Conservation (phyloP, 2,113 vertebrate species). For the Leuciscus idus region DNA sequence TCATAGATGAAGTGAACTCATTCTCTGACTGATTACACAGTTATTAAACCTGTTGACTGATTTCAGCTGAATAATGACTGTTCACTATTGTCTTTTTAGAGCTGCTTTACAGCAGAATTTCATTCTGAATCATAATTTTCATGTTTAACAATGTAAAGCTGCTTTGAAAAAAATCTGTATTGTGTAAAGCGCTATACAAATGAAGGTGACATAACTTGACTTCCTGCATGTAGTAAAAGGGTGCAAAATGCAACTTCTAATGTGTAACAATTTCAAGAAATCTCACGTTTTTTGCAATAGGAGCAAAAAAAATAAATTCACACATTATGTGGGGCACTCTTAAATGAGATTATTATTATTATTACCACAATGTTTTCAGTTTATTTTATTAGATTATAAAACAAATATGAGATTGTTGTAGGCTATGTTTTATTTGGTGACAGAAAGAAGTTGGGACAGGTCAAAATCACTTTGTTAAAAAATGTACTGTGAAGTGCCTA, state of each 20-base stretch:
- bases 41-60: no score
- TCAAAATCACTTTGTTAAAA: not conserved
- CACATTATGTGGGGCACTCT: not conserved
- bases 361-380: no score
- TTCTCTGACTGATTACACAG: no score
- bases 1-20: no score
- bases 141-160: no score
- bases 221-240: not conserved
- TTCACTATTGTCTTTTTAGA: no score
- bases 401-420: not conserved
- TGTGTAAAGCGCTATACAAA: not conserved
- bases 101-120: no score
- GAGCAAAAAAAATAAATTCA: not conserved
- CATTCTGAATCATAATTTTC: no score
- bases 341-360: not conserved
- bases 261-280: not conserved
- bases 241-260: not conserved
- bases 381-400: not conserved
- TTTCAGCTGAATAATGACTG: no score
- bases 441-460: not conserved
- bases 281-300: not conserved
- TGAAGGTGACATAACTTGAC: not conserved
- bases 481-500: not conserved
- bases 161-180: no score
- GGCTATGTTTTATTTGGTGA: not conserved